A percentile compares a stretch with the other conserved stretches of the same genome.
Conservation (phyloP, 1,140 invertebrate species). For the Drosophila auraria region DNA sequence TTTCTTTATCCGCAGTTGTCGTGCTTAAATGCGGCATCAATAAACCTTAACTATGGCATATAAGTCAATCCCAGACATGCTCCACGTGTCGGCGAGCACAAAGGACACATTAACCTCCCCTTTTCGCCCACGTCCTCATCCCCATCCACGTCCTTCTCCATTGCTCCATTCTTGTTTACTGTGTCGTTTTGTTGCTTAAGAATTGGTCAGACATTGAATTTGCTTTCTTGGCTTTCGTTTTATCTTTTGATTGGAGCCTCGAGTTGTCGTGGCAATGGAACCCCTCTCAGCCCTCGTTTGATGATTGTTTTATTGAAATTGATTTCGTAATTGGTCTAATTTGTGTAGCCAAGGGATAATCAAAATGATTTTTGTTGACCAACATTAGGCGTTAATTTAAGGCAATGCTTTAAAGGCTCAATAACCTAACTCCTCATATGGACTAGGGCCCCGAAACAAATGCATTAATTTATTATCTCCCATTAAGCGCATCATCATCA, state of each 20-base stretch:
- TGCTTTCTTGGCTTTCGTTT: slow-evolving; percentile 45
- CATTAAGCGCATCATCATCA: slow-evolving; percentile 58
- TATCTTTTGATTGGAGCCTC: slow-evolving; percentile 34
- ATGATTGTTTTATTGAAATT: slow-evolving; percentile 62
- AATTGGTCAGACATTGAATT: slow-evolving; percentile 71
- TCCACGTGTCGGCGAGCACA: slow-evolving; percentile 31
- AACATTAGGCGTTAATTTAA: slow-evolving; percentile 28
- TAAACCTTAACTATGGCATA: slow-evolving; percentile 29
- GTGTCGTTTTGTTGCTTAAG: slow-evolving; percentile 51
- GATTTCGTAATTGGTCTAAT: slow-evolving; percentile 72
- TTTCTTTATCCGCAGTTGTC: slow-evolving; percentile 1
- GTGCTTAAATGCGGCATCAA: slow-evolving; percentile 20
- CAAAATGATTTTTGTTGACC: slow-evolving; percentile 36
- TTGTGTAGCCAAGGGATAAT: slow-evolving; percentile 51
- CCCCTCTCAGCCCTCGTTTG: slow-evolving; percentile 4
- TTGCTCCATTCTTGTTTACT: slow-evolving; percentile 31
- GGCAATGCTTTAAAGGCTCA: not conserved
- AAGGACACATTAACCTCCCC: slow-evolving; percentile 16
- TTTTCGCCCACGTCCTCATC: not conserved
- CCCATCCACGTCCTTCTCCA: slow-evolving; percentile 1
- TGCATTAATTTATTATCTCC: slow-evolving; percentile 54
- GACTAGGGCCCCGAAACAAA: not conserved
- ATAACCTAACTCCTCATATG: not conserved
- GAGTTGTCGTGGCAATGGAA: slow-evolving; percentile 43
- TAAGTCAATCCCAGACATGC: slow-evolving; percentile 11